A percentile compares a stretch with the other conserved stretches of the same genome.
Conservation (phyloP, 2,797 vertebrate species). For the Discoglossus pictus region DNA sequence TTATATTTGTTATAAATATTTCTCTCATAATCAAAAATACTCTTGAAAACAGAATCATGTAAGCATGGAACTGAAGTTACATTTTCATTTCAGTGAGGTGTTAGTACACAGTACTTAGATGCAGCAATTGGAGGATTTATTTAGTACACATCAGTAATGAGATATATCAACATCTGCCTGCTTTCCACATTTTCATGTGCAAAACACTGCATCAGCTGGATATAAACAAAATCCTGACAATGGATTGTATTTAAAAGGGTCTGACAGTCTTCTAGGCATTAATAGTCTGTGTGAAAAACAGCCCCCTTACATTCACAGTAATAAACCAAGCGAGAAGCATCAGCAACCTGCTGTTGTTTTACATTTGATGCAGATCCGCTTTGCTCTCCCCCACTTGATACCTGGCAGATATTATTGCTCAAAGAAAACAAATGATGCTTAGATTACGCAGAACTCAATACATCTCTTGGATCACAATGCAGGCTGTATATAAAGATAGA, state of each 20-base stretch:
- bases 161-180: too few relatives aligned
- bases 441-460: slow-evolving; percentile 2
- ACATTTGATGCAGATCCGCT: slow-evolving; percentile 16
- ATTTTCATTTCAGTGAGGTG: too few relatives aligned
- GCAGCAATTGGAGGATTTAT: too few relatives aligned
- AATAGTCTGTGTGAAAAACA: slow-evolving; percentile 7
- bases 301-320: slow-evolving; percentile 1
- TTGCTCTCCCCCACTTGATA: slow-evolving; percentile 10
- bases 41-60: too few relatives aligned
- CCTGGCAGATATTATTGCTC: slow-evolving; percentile 23
- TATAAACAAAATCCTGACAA: background rate
- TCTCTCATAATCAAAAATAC: too few relatives aligned
- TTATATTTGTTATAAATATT: too few relatives aligned
- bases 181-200: too few relatives aligned
- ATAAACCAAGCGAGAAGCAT: slow-evolving; percentile 4
- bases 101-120: too few relatives aligned
- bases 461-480: slow-evolving; percentile 16
- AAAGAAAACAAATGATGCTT: slow-evolving; percentile 29
- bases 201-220: too few relatives aligned
- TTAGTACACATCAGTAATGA: too few relatives aligned
- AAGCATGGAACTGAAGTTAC: too few relatives aligned
- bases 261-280: background rate
- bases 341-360: slow-evolving; percentile 18
- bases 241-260: background rate
- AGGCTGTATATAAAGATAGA: background rate